phyloP scores from a whole-genome alignment of 2,888 invertebrate genomes.

The Cryptosula pallasiana region DNA sequence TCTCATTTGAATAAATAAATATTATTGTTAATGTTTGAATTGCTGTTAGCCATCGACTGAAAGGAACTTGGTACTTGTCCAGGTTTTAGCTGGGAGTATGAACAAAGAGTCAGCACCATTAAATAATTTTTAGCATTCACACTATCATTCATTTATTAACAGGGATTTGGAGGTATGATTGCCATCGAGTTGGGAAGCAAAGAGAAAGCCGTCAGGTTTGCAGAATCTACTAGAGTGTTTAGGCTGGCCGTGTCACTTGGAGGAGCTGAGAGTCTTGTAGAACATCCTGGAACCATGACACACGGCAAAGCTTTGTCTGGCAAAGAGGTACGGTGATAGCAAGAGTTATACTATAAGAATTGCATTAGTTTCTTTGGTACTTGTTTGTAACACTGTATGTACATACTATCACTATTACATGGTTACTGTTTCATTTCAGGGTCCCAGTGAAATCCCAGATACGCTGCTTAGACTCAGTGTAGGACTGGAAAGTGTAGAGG shows the following conservation, averaged over 20 bases:
- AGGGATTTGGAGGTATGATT: conserved; percentile 86
- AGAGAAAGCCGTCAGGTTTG: conserved; percentile 67
- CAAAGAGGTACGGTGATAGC: neutral
- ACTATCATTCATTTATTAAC: conserved; percentile 36
- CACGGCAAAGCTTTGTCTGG: conserved; percentile 66
- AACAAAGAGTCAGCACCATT: too few relatives aligned
- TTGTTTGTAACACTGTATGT: too few relatives aligned
- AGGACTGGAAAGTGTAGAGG: conserved; percentile 80
- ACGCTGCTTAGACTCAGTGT: conserved; percentile 73
- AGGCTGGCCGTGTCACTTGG: conserved; percentile 82
- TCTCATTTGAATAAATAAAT: too few relatives aligned
- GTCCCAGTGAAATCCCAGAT: conserved; percentile 70
- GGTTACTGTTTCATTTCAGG: conserved; percentile 35
- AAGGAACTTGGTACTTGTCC: too few relatives aligned
- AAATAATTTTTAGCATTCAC: too few relatives aligned
- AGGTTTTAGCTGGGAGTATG: too few relatives aligned
- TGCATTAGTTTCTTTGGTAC: too few relatives aligned
- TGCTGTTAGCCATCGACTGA: too few relatives aligned
- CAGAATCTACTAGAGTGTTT: conserved; percentile 36
- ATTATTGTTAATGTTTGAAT: too few relatives aligned
- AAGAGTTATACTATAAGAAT: too few relatives aligned
- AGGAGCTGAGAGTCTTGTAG: conserved; percentile 88
- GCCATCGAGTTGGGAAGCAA: conserved; percentile 80
- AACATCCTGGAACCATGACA: conserved; percentile 89
- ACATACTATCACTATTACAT: too few relatives aligned